Evolutionary conservation across 1,140 invertebrate genomes (phyloP).

Genomic region (Euwallacea similis): DNA sequence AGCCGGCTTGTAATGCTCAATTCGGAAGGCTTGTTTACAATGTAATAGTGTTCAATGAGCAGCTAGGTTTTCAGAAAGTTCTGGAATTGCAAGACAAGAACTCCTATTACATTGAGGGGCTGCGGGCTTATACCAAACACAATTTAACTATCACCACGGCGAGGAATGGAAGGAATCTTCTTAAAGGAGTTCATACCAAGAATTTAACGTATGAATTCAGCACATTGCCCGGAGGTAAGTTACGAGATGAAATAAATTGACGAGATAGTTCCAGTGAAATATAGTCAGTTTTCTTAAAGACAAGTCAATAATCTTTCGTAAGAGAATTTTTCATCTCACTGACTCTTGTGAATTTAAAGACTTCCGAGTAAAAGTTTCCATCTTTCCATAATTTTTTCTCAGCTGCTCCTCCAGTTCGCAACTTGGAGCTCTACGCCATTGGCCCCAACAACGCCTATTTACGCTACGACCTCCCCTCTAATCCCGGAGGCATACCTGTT

Average conservation of each 20-base stretch:
- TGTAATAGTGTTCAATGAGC: constrained; percentile 32
- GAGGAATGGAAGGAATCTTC: constrained; percentile 37
- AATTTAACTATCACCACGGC: constrained; percentile 38
- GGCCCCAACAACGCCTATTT: constrained; percentile 38
- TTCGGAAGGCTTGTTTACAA: constrained; percentile 42
- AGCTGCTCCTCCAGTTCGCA: constrained; percentile 41
- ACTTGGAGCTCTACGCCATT: constrained; percentile 44
- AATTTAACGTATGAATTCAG: constrained; percentile 34
- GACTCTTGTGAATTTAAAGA: too few species aligned
- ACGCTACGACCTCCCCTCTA: constrained; percentile 42
- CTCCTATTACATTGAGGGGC: constrained; percentile 33
- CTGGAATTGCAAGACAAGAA: constrained; percentile 34
- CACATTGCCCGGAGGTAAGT: constrained; percentile 43
- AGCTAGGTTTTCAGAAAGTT: constrained; percentile 27
- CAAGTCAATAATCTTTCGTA: too few species aligned
- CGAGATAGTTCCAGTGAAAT: not conserved
- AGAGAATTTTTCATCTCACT: too few species aligned
- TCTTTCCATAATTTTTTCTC: not conserved
- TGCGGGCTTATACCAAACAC: constrained; percentile 39
- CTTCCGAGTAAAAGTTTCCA: too few species aligned
- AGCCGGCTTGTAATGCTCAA: constrained; percentile 36
- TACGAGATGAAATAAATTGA: not conserved
- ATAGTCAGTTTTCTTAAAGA: not conserved
- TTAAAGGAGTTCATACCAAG: constrained; percentile 19
- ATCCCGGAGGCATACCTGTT: constrained; percentile 35